Evolutionary conservation across 2,888 invertebrate genomes (phyloP).

Genomic region (Deroplatys truncata): DNA sequence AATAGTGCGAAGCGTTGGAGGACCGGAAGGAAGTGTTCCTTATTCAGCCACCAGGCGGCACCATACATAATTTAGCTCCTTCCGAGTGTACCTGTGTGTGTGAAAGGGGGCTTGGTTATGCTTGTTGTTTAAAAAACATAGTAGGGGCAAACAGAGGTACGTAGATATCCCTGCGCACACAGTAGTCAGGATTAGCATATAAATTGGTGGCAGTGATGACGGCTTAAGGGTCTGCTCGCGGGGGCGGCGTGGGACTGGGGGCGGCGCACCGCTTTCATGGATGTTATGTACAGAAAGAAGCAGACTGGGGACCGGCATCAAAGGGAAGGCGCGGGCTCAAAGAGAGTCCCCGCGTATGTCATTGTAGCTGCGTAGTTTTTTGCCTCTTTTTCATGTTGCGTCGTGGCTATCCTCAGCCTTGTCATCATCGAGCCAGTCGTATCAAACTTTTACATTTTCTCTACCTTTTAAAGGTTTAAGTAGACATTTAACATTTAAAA

Average conservation of each 20-base stretch:
- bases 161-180: background rate
- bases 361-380: background rate
- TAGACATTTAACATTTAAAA: too few relatives aligned
- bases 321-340: background rate
- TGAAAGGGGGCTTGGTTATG: background rate
- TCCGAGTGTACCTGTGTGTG: background rate
- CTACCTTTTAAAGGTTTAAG: too few relatives aligned
- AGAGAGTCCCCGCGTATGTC: background rate
- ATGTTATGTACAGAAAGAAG: background rate
- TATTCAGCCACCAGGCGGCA: background rate
- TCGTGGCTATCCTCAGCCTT: background rate
- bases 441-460: too few relatives aligned
- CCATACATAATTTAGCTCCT: background rate
- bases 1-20: background rate
- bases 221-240: conserved; percentile 12
- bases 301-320: background rate
- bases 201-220: conserved; percentile 26
- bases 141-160: background rate
- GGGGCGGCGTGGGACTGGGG: background rate
- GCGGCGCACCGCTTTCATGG: background rate
- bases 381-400: background rate
- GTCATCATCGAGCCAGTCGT: too few relatives aligned
- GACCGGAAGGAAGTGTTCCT: background rate
- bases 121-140: conserved; percentile 18
- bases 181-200: conserved; percentile 24